Evolutionary conservation across 2,113 vertebrate species (phyloP).

Genomic region (Pluvianellus socialis): DNA sequence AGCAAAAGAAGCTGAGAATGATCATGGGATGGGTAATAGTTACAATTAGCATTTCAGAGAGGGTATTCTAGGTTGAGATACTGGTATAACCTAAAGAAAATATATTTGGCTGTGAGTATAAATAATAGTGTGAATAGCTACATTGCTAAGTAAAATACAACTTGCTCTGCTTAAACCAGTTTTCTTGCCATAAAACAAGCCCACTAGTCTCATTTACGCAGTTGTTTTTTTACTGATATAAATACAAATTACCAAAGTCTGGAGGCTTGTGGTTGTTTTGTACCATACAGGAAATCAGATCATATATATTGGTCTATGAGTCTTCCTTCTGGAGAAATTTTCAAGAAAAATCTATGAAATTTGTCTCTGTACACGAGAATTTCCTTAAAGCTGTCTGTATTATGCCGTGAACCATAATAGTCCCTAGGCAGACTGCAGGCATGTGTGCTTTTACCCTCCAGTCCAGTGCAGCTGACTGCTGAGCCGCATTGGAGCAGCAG

Average conservation of each 20-base stretch:
- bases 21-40: not conserved
- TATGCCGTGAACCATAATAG: not conserved
- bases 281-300: not conserved
- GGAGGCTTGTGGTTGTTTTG: not conserved
- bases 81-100: not conserved
- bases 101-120: not conserved
- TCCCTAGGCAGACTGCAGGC: not conserved
- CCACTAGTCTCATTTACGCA: not conserved
- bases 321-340: not conserved
- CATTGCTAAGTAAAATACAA: not conserved
- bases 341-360: not conserved
- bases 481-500: not conserved
- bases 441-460: rapidly evolving
- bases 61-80: not conserved
- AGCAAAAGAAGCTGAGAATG: not conserved
- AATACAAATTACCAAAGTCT: not conserved
- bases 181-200: not conserved
- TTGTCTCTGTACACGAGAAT: not conserved
- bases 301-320: not conserved
- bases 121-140: not conserved
- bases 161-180: not conserved
- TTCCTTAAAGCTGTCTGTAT: not conserved
- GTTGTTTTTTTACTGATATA: not conserved
- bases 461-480: not conserved
- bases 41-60: not conserved